Evolutionary conservation across 2,797 vertebrate genomes (phyloP), one percentile per base, ranked within the genome.

Genomic region (Hafferia zeledoni): DNA sequence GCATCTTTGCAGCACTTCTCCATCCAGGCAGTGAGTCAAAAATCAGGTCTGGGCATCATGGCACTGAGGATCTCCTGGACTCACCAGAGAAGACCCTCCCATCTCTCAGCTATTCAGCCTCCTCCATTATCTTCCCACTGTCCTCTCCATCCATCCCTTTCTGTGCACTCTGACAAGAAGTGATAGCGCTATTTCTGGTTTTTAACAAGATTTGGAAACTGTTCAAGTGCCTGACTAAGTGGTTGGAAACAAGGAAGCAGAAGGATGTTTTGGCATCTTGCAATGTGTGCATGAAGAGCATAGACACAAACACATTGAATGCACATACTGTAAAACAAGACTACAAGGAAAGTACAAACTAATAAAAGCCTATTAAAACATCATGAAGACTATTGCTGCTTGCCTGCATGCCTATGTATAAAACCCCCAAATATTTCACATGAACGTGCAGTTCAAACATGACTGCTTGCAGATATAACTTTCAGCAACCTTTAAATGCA

Each of bases 401-500:
- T 0, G 10, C 8, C 13, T 33, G 59, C 77, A 11, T 47, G 75
- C 59, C 82, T 80, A 20, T 1, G 1, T 72, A 79, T 78, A 93
- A 96, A 70, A 94, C 79, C 63, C 91, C 27, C 82, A 96, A 84
- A 80, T 93, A 94, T 59, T 96, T 96, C 93, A 71, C 13, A 10
- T 71, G 69, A 72, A 84, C 7, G 6, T 68, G 93, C 39, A 90
- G 81, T 79, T 89, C 5, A 9, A 93, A 85, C 94, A 85, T 60
- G 94, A 70, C 95, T 80, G 89, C 96, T 89, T 27, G 5, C 84
- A 97, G 92, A 90, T 83, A 95, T 31, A 97, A 87, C 88, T 96
- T 98, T 89, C 93, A 97, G 92, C 83, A 95, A 94, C 71, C 87
- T 96, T 92, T 95, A 96, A 97, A 97, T 90, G 85, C 67, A 76